Evolutionary conservation across 2,113 vertebrate genomes (phyloP).

Genomic region (Garra rufa): DNA sequence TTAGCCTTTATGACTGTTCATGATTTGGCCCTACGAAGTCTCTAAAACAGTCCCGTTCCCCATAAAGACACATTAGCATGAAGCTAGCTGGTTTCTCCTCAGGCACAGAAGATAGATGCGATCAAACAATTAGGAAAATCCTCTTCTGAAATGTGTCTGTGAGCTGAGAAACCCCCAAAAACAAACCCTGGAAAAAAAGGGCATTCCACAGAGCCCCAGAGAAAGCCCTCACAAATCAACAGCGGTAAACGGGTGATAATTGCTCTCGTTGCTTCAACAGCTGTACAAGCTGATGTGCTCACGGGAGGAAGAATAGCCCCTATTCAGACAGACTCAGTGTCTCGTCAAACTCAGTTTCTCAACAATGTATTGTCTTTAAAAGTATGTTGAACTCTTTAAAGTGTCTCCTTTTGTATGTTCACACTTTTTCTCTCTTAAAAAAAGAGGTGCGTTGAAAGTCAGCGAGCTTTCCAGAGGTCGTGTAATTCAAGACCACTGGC

Average conservation of each 20-base stretch:
- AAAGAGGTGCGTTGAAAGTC: neutral
- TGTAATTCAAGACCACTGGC: constrained; percentile 38
- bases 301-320: constrained; percentile 64
- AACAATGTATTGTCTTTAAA: constrained; percentile 59
- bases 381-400: constrained; percentile 47
- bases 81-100: neutral
- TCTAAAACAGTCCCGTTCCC: neutral
- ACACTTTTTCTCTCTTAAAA: neutral
- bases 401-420: constrained; percentile 27
- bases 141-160: constrained; percentile 21
- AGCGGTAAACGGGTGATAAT: constrained; percentile 62
- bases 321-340: constrained; percentile 62
- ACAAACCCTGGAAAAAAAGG: constrained; percentile 42
- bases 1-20: neutral
- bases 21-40: neutral
- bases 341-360: too few species aligned
- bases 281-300: constrained; percentile 66
- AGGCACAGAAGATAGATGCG: constrained; percentile 59
- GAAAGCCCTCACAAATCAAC: constrained; percentile 48
- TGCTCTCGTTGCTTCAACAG: constrained; percentile 65
- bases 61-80: neutral
- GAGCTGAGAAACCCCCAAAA: constrained; percentile 34
- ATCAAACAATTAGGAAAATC: constrained; percentile 60
- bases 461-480: constrained; percentile 45
- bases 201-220: constrained; percentile 34